These are phyloP conservation scores for Caerostris darwini DNA, from an alignment of 1,140 invertebrate genomes.

Conservation along the genomic window DNA sequence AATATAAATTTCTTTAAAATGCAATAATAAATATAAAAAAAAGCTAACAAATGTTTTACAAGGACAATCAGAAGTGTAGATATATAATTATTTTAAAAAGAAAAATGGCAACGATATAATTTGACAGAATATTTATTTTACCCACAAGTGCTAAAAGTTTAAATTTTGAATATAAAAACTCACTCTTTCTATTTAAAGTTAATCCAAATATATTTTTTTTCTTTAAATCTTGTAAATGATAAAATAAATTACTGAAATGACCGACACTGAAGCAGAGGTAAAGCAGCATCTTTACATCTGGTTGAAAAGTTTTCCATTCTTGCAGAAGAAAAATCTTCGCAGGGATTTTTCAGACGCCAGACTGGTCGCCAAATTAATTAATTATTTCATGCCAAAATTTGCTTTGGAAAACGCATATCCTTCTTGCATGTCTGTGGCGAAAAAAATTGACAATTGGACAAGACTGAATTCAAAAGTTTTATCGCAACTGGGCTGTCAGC, in stretches of 20 bases:
- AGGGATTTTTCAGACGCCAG: conserved; percentile 49
- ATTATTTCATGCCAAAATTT: conserved; percentile 37
- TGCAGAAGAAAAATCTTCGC: background rate
- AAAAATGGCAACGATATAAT: background rate
- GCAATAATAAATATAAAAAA: no score
- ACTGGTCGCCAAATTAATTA: conserved; percentile 40
- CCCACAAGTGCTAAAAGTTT: background rate
- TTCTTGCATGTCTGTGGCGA: conserved; percentile 12
- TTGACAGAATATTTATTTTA: background rate
- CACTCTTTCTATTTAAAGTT: background rate
- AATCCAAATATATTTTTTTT: no score
- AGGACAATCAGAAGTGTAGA: no score
- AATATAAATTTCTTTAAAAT: no score
- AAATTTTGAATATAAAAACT: background rate
- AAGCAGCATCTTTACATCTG: conserved; percentile 45
- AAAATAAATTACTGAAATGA: background rate
- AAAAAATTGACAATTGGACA: conserved; percentile 63
- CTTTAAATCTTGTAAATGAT: background rate
- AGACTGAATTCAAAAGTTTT: conserved; percentile 64
- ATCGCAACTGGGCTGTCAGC: background rate
- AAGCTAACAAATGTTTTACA: no score
- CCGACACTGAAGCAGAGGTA: background rate
- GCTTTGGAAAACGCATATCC: conserved; percentile 59
- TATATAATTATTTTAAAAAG: no score
- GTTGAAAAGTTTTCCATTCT: conserved; percentile 59